Evolutionary conservation across 2,888 invertebrate species (phyloP).

Genomic region (Choreutis nemorana): DNA sequence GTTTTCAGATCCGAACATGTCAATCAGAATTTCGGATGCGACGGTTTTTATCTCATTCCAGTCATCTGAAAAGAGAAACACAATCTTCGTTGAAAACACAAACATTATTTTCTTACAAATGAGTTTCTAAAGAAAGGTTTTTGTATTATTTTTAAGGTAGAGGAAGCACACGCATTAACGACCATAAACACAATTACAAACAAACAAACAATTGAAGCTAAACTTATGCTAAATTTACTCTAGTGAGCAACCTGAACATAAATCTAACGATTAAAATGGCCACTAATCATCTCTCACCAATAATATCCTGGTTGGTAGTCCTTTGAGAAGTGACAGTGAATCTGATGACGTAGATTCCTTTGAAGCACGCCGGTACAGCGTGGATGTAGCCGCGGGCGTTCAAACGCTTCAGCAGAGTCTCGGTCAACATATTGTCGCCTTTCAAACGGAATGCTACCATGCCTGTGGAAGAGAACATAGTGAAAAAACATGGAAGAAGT

Average conservation of each 20-base stretch:
- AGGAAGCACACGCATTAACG: too few species aligned
- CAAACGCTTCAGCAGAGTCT: conserved; percentile 83
- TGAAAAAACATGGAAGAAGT: background rate
- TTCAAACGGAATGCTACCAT: conserved; percentile 91
- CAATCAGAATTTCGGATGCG: conserved; percentile 72
- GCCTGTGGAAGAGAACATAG: conserved; percentile 40
- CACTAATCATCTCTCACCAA: conserved; percentile 29
- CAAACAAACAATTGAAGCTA: too few species aligned
- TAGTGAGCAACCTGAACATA: too few species aligned
- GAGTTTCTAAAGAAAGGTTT: too few species aligned
- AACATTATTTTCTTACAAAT: too few species aligned
- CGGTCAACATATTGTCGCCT: conserved; percentile 88
- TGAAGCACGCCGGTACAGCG: conserved; percentile 93
- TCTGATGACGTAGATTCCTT: conserved; percentile 88
- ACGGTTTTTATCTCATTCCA: conserved; percentile 86
- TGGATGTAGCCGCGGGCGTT: conserved; percentile 90
- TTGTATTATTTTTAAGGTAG: too few species aligned
- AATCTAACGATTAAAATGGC: too few species aligned
- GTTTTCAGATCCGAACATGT: conserved; percentile 63
- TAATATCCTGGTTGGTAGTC: conserved; percentile 79
- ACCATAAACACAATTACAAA: too few species aligned
- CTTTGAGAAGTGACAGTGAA: conserved; percentile 93
- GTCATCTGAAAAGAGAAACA: conserved; percentile 63
- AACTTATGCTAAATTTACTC: too few species aligned
- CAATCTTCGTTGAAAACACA: too few species aligned